A percentile compares a stretch with the other conserved stretches of the same genome.
Conservation (phyloP, 2,113 vertebrate species). For the Python bivittatus region DNA sequence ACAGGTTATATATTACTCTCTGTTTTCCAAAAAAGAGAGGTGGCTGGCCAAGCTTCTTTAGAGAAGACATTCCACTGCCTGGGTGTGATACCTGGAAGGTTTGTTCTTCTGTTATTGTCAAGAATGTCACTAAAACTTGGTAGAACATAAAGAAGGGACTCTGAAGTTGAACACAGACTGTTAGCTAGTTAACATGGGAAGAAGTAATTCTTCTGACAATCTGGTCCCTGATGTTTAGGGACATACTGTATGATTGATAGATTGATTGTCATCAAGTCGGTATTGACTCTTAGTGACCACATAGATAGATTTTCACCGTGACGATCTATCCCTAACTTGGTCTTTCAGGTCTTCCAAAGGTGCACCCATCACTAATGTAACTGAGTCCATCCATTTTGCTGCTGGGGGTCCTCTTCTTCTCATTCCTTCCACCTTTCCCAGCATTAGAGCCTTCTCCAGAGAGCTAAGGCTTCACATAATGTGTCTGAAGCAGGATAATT, state of each 20-base stretch:
- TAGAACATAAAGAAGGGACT: background rate
- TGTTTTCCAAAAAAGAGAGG: background rate
- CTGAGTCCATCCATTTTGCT: background rate
- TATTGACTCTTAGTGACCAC: too few species aligned
- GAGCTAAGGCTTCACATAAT: background rate
- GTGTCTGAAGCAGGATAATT: background rate
- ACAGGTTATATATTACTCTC: background rate
- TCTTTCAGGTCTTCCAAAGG: background rate
- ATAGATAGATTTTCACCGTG: too few species aligned
- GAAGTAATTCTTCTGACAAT: background rate
- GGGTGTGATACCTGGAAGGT: background rate
- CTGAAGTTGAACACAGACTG: background rate
- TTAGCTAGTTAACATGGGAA: background rate
- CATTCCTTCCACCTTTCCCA: background rate
- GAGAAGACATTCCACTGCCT: background rate
- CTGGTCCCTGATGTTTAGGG: background rate
- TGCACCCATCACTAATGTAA: background rate
- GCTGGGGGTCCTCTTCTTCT: background rate
- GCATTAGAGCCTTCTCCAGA: background rate
- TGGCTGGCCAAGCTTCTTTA: background rate
- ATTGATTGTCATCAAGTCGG: background rate
- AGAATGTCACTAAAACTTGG: background rate
- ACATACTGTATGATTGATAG: background rate
- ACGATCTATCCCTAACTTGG: background rate
- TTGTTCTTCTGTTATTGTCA: background rate